Percentiles rank a stretch among this genome's conserved stretches.
These are phyloP conservation scores for Nomada fabriciana DNA, from an alignment of 2,888 invertebrate species.

Conservation along the genomic window DNA sequence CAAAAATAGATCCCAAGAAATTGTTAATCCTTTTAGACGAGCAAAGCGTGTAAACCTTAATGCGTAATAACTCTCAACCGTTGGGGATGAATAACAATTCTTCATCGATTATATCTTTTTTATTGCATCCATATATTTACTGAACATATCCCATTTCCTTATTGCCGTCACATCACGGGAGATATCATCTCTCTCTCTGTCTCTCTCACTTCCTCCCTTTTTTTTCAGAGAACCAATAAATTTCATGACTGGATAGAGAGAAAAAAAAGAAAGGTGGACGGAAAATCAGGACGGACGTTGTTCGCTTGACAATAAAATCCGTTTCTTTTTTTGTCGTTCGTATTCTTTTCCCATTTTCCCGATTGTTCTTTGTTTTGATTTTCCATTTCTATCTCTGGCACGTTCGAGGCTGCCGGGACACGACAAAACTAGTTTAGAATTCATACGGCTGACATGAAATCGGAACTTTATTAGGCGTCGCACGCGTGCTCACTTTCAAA, in stretches of 20 bases:
- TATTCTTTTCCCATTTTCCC: conserved; percentile 30
- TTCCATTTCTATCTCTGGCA: conserved; percentile 55
- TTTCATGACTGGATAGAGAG: conserved; percentile 38
- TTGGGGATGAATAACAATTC: no score
- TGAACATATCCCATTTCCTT: no score
- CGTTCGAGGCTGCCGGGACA: conserved; percentile 52
- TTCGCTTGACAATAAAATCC: conserved; percentile 50
- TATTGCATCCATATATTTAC: no score
- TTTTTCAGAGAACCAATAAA: conserved; percentile 26
- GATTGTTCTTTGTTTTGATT: conserved; percentile 58
- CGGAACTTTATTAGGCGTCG: conserved; percentile 72
- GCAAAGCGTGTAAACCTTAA: no score
- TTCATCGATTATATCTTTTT: no score
- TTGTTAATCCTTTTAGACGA: no score
- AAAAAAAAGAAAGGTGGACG: not conserved
- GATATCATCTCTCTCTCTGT: no score
- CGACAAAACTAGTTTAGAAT: conserved; percentile 70
- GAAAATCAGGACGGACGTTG: conserved; percentile 23
- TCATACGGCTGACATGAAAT: conserved; percentile 57
- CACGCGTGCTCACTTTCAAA: conserved; percentile 65
- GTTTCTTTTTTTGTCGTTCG: conserved; percentile 13
- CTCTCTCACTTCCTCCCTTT: not conserved
- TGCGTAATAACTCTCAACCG: no score
- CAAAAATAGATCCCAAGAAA: no score
- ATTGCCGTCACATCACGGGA: no score